phyloP scores from a whole-genome alignment of 2,113 vertebrate species.

The Hirundichthys speculiger region DNA sequence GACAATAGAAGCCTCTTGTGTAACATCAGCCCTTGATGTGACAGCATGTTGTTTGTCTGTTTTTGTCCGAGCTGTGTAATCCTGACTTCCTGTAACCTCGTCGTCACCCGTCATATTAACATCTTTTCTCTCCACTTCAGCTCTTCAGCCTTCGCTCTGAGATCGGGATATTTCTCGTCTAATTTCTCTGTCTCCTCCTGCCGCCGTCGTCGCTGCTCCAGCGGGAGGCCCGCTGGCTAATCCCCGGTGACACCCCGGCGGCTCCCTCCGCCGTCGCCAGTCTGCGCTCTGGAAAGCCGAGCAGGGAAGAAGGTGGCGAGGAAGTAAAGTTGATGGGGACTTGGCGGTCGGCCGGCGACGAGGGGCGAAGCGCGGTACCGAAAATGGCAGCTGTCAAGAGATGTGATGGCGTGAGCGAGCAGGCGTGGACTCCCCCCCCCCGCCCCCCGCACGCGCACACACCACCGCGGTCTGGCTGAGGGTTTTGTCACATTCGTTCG shows the following conservation, averaged over 20 bases:
- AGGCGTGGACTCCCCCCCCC: conserved; percentile 18
- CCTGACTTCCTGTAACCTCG: too few species aligned
- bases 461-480: conserved; percentile 54
- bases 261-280: conserved; percentile 38
- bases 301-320: conserved; percentile 56
- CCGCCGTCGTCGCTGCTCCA: conserved; percentile 8
- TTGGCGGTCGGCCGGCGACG: conserved; percentile 52
- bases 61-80: too few species aligned
- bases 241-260: conserved; percentile 38
- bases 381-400: conserved; percentile 83
- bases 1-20: too few species aligned
- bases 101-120: too few species aligned
- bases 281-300: conserved; percentile 47
- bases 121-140: not conserved
- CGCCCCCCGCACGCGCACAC: conserved; percentile 5
- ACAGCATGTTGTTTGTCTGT: too few species aligned
- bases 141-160: conserved; percentile 11
- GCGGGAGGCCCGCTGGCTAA: conserved; percentile 47
- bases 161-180: conserved; percentile 27
- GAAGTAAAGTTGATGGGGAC: conserved; percentile 58
- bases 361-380: conserved; percentile 39
- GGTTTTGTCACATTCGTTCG: conserved; percentile 76
- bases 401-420: conserved; percentile 62
- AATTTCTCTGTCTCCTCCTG: conserved; percentile 11
- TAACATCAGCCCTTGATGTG: too few species aligned